phyloP scores from a whole-genome alignment of 2,113 vertebrate genomes.

The Myanophis thanlyinensis region DNA sequence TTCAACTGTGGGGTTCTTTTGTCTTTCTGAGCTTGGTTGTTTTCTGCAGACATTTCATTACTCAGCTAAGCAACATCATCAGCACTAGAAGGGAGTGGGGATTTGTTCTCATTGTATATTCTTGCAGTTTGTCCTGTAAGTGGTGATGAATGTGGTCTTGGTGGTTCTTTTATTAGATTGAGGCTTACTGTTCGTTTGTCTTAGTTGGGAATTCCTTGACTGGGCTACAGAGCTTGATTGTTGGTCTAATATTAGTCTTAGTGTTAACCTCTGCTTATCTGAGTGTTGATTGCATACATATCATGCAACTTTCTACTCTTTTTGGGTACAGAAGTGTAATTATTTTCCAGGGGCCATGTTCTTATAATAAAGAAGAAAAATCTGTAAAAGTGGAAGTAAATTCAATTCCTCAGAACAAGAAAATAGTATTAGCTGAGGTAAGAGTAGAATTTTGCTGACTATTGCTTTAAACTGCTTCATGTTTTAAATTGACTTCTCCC shows the following conservation, averaged over 20 bases:
- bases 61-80: neutral
- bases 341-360: constrained; percentile 18
- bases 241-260: neutral
- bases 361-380: neutral
- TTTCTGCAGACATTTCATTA: neutral
- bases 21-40: neutral
- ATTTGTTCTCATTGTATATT: neutral
- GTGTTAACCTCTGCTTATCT: neutral
- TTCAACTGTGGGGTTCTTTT: neutral
- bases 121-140: neutral
- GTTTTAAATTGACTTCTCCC: neutral
- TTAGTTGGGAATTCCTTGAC: neutral
- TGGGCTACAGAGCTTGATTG: neutral
- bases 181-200: neutral
- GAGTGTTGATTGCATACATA: neutral
- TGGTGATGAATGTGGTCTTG: neutral
- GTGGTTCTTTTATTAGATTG: neutral
- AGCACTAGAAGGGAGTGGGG: neutral
- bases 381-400: constrained; percentile 45
- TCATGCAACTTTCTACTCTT: neutral
- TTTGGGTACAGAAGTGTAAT: constrained; percentile 1
- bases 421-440: constrained; percentile 50
- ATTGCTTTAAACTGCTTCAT: neutral
- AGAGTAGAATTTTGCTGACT: constrained; percentile 13
- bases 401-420: constrained; percentile 58